Base-by-base conservation (phyloP, 2,797 vertebrate species). In the Pelobates cultripes region DNA sequence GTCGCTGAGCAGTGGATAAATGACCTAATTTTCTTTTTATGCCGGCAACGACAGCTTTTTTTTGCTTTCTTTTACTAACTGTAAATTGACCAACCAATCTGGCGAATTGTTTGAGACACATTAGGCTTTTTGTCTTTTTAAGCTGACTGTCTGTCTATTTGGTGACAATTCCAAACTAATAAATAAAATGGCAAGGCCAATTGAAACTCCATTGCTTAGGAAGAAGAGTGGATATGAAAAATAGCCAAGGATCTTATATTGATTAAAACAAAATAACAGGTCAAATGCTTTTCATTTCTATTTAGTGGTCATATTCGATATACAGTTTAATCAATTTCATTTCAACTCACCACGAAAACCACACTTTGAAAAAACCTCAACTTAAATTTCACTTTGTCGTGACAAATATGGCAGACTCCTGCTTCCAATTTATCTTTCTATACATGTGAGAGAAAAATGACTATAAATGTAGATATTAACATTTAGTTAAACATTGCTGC, bases 41-140 rank as follows among this genome's bases (percentile, higher is more conserved):
- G 73, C 79, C 17, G 61, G 60, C 57, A 84, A 72, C 67, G 73
- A 67, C 47, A 75, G 61, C 67, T 84, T 71, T 84, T 74, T 75
- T 51, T 47, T n/a, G 53, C 55, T n/a, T 47, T 70, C 55, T n/a
- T 47, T 71, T 57, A 68, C 72, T 28, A 71, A 45, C 72, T 71
- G 73, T 80, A 84, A 84, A 84, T 84, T 84, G 77, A 80, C 60
- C 73, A 40, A 68, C 73, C 60, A 75, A 80, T 84, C 67, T 72
- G 57, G 68, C 43, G 77, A 79, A 67, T 45, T 78, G 70, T 53
- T 76, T 60, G 57, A 72, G 77, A 84, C 67, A 84, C 66, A 79
- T 57, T 63, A 68, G 77, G 43, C 67, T 63, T 66, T 75, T 61
- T 79, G 61, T 75, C 60, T 79, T 84, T 79, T 70, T 45, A 75